Base-by-base conservation (phyloP, 1,140 invertebrate species). In the Trichonephila inaurata region DNA sequence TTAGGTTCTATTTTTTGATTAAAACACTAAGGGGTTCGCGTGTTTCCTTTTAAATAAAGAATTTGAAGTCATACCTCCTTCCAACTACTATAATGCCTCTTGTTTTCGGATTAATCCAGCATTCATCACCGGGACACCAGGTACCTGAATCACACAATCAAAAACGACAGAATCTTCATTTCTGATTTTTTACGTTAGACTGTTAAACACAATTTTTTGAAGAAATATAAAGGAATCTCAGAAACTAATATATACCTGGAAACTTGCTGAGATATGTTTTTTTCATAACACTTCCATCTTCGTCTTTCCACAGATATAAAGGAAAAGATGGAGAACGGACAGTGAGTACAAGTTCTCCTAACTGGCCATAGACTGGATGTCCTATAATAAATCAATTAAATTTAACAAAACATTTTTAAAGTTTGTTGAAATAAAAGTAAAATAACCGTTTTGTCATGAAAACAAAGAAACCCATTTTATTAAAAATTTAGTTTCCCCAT, bases 91-190 rank as follows among this genome's bases (percentile, higher is more conserved):
- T 94, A 62, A 97, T 95, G 21, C 97, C 97, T n/a, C 96, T 96
- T 19, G 97, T 97, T 24, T 95, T 88, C 19, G 95, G 95, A 95
- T 96, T 96, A 86, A 97, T 95, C 72, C 95, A 94, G 94, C 96
- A 96, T 94, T 96, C 97, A 94, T 97, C 97, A 12, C 96, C 96
- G 95, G 97, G 97, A 18, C 96, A 96, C 96, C 96, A 97, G 8
- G 96, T 95, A 95, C 95, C 96, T 95, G 60, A 40, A 28, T 1
- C 28, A 28, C 28, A 28, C 28, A 28, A 28, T 28, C 28, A 28
- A 28, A 28, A 28, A 28, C 28, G 28, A 28, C 0, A 28, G 0
- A 0, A 28, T 28, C 28, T 1, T 28, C 1, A 28, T 28, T 1
- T 28, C 28, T 28, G 28, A 0, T 1, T 28, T 28, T 28, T 28